A percentile compares a stretch with the other conserved stretches of the same genome.
These are phyloP conservation scores for Elegia similella DNA, from an alignment of 2,888 invertebrate species.

Conservation along the genomic window DNA sequence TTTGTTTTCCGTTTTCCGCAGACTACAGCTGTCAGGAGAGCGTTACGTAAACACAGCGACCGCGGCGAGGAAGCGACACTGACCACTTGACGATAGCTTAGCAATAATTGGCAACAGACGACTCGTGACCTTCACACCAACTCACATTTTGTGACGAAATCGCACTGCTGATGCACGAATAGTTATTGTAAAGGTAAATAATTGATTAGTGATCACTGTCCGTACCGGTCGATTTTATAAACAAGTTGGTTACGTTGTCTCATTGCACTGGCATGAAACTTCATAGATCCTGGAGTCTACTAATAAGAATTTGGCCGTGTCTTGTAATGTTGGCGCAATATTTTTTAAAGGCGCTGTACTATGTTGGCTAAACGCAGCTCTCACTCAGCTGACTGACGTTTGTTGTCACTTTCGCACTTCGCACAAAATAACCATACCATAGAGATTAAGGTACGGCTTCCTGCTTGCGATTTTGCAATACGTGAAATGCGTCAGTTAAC, in stretches of 20 bases:
- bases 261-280: background rate
- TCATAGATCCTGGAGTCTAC: background rate
- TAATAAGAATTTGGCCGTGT: slow-evolving; percentile 1
- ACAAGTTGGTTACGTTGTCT: background rate
- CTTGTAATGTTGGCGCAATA: background rate
- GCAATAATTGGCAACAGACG: slow-evolving; percentile 36
- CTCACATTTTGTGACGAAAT: slow-evolving; percentile 73
- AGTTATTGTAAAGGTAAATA: slow-evolving; percentile 11
- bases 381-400: slow-evolving; percentile 24
- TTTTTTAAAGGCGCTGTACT: slow-evolving; percentile 1
- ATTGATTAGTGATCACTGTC: slow-evolving; percentile 7
- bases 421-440: slow-evolving; percentile 24
- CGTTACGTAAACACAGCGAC: slow-evolving; percentile 44
- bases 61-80: slow-evolving; percentile 16
- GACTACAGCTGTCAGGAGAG: slow-evolving; percentile 20
- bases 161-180: slow-evolving; percentile 9
- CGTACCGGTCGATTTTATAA: background rate
- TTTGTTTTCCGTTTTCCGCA: too few species aligned
- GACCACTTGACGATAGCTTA: slow-evolving; percentile 11
- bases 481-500: too few species aligned
- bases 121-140: slow-evolving; percentile 52
- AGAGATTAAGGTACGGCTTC: slow-evolving; percentile 23
- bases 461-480: background rate
- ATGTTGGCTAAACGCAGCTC: background rate
- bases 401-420: slow-evolving; percentile 21